Percentiles rank a stretch among this genome's conserved stretches.
These are phyloP conservation scores for Furnarius figulus DNA, from an alignment of 2,113 vertebrate genomes.

Conservation along the genomic window DNA sequence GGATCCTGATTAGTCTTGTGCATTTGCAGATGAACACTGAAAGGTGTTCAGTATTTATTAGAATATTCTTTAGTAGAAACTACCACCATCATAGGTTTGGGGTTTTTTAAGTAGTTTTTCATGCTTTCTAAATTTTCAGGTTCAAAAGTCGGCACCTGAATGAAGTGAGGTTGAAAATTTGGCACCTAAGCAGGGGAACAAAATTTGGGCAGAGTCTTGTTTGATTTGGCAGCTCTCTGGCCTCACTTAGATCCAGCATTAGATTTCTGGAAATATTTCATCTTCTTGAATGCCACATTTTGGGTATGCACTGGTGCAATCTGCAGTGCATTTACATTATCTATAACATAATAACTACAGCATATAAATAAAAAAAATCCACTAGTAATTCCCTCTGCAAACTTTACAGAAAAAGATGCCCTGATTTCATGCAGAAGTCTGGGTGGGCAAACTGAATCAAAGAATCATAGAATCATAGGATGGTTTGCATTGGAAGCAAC, in stretches of 20 bases:
- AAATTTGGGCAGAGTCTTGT: not conserved
- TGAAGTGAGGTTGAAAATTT: not conserved
- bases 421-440: not conserved
- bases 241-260: not conserved
- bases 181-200: not conserved
- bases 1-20: not conserved
- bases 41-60: not conserved
- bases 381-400: not conserved
- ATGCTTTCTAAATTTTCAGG: not conserved
- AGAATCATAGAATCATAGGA: not conserved
- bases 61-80: not conserved
- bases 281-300: not conserved
- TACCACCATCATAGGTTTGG: rapidly evolving
- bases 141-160: not conserved
- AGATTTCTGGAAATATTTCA: not conserved
- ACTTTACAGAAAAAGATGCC: not conserved
- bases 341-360: not conserved
- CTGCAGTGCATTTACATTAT: not conserved
- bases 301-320: not conserved
- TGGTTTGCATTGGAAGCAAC: not conserved
- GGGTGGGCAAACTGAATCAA: not conserved
- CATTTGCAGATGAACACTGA: not conserved
- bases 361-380: not conserved
- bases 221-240: not conserved
- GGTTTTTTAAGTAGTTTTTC: not conserved